Evolutionary conservation across 2,113 vertebrate species (phyloP).

Genomic region (Mesocricetus auratus): DNA sequence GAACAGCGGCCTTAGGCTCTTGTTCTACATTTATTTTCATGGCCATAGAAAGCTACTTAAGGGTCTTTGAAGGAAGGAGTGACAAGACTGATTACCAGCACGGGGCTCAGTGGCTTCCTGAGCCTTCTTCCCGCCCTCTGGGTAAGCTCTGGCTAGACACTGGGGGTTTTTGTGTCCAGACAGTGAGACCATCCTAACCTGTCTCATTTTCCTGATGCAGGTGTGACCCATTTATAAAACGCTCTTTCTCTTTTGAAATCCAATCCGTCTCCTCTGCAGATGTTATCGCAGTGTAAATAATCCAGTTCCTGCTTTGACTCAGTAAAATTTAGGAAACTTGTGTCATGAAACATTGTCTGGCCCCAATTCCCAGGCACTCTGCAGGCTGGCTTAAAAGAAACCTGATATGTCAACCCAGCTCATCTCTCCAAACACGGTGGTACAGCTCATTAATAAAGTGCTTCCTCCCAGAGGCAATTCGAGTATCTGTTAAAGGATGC

Average conservation of each 20-base stretch:
- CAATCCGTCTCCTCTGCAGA: slow-evolving; percentile 72
- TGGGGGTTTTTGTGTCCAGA: slow-evolving; percentile 44
- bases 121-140: slow-evolving; percentile 18
- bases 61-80: slow-evolving; percentile 40
- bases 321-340: slow-evolving; percentile 65
- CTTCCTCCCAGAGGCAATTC: slow-evolving; percentile 40
- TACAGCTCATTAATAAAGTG: slow-evolving; percentile 38
- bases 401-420: not conserved
- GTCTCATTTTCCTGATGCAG: slow-evolving; percentile 64
- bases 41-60: slow-evolving; percentile 64
- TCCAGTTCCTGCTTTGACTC: slow-evolving; percentile 48
- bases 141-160: slow-evolving; percentile 40
- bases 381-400: slow-evolving; percentile 6
- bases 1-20: not conserved
- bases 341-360: slow-evolving; percentile 67
- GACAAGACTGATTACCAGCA: slow-evolving; percentile 64
- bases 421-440: slow-evolving; percentile 35
- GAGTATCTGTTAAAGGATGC: not conserved
- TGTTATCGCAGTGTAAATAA: slow-evolving; percentile 74
- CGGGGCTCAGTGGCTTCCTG: slow-evolving; percentile 31
- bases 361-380: slow-evolving; percentile 60
- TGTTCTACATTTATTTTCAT: not conserved
- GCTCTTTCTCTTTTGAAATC: slow-evolving; percentile 75
- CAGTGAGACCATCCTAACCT: slow-evolving; percentile 53
- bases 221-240: slow-evolving; percentile 78